phyloP scores from a whole-genome alignment of 2,113 vertebrate species.

The Camelus bactrianus region DNA sequence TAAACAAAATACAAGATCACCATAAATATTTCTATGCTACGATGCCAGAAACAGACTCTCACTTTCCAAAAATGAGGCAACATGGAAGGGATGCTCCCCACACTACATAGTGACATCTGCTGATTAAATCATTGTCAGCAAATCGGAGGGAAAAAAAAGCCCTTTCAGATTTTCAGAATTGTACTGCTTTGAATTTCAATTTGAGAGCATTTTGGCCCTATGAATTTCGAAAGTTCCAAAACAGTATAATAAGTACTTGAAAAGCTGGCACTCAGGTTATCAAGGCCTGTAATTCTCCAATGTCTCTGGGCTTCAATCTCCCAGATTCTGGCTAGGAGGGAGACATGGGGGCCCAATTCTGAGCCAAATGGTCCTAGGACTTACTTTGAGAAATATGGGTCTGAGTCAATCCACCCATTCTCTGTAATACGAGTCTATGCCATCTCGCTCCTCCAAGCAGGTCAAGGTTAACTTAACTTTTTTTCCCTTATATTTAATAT shows the following conservation, averaged over 20 bases:
- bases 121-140: slow-evolving; percentile 63
- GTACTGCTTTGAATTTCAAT: slow-evolving; percentile 57
- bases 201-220: slow-evolving; percentile 47
- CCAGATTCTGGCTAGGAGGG: neutral
- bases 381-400: neutral
- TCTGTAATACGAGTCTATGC: neutral
- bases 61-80: slow-evolving; percentile 54
- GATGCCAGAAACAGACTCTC: slow-evolving; percentile 23
- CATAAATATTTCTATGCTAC: slow-evolving; percentile 62
- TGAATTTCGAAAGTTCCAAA: slow-evolving; percentile 22
- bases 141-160: neutral
- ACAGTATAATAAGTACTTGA: neutral
- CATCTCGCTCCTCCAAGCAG: neutral
- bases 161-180: slow-evolving; percentile 18
- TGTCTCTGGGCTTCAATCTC: neutral
- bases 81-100: slow-evolving; percentile 25
- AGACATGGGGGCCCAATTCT: neutral
- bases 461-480: neutral
- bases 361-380: neutral
- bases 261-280: neutral
- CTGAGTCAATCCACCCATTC: neutral
- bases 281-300: neutral
- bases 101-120: slow-evolving; percentile 63
- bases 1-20: slow-evolving; percentile 52
- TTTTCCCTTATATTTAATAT: neutral